Conservation (phyloP, 2,888 invertebrate genomes). For the Carabus problematicus region DNA sequence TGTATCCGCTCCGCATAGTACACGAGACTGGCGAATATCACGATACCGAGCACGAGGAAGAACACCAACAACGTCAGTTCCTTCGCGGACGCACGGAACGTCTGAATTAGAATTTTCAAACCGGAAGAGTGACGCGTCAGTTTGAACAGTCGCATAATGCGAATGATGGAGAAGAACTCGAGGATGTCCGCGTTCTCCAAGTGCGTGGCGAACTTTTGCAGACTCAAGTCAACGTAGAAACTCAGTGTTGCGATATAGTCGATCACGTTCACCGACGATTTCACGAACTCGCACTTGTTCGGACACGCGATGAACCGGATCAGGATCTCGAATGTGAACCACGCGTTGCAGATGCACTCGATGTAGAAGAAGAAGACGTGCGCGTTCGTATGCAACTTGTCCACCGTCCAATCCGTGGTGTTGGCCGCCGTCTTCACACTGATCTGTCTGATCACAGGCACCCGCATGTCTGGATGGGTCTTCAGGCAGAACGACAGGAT, state of each 20-base stretch:
- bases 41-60: constrained; percentile 96
- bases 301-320: constrained; percentile 86
- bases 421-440: constrained; percentile 79
- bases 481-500: constrained; percentile 99
- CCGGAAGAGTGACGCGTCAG: constrained; percentile 97
- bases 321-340: constrained; percentile 98
- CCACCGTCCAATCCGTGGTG: constrained; percentile 81
- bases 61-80: constrained; percentile 96
- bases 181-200: constrained; percentile 94
- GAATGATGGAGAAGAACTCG: constrained; percentile 97
- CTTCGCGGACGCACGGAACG: constrained; percentile 96
- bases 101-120: constrained; percentile 97
- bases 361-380: constrained; percentile 98
- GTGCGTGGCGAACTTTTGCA: constrained; percentile 89
- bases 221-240: constrained; percentile 94
- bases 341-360: constrained; percentile 97
- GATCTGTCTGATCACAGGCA: constrained; percentile 84
- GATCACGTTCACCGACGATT: constrained; percentile 95
- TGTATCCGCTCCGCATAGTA: constrained; percentile 98
- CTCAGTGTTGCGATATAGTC: constrained; percentile 98
- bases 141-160: constrained; percentile 97
- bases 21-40: constrained; percentile 97
- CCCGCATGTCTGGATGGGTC: constrained; percentile 98
- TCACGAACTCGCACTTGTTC: constrained; percentile 93
- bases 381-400: constrained; percentile 92